Percentiles rank a stretch among this genome's conserved stretches.
Conservation (phyloP, 2,113 vertebrate species). For the Pelodiscus sinensis region DNA sequence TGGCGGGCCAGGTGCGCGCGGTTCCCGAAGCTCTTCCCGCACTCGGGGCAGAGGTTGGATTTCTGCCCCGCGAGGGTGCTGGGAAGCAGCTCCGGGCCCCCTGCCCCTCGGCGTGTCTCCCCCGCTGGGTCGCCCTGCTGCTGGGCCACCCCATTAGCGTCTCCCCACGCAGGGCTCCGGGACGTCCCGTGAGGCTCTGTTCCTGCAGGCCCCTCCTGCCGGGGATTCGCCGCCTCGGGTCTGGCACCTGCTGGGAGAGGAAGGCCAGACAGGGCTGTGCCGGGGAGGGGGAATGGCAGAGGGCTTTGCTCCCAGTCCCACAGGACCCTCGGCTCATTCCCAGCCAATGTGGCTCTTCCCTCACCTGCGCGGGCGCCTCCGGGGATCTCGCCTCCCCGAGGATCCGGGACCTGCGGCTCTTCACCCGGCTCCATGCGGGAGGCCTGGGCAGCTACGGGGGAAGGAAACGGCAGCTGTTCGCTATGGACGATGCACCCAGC, state of each 20-base stretch:
- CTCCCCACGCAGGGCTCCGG: neutral
- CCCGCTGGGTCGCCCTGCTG: neutral
- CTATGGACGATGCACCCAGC: accelerated
- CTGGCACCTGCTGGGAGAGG: neutral
- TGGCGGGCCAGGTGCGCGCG: neutral
- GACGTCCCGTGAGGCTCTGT: neutral
- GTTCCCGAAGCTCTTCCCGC: neutral
- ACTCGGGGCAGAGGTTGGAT: neutral
- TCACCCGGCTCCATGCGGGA: neutral
- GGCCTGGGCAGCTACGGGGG: too few species aligned
- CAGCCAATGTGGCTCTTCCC: neutral
- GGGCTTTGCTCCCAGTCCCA: too few species aligned
- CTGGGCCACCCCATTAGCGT: neutral
- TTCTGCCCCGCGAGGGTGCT: neutral
- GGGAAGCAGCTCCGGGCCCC: neutral
- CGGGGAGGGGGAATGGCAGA: too few species aligned
- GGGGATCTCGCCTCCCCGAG: neutral
- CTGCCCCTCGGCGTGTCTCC: neutral
- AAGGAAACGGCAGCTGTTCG: neutral
- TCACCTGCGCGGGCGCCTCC: neutral
- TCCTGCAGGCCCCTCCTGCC: neutral
- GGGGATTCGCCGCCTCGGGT: neutral
- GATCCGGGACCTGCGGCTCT: neutral
- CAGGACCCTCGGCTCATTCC: too few species aligned
- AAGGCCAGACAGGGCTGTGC: neutral